phyloP scores from a whole-genome alignment of 2,113 vertebrate species.

The Picathartes gymnocephalus region DNA sequence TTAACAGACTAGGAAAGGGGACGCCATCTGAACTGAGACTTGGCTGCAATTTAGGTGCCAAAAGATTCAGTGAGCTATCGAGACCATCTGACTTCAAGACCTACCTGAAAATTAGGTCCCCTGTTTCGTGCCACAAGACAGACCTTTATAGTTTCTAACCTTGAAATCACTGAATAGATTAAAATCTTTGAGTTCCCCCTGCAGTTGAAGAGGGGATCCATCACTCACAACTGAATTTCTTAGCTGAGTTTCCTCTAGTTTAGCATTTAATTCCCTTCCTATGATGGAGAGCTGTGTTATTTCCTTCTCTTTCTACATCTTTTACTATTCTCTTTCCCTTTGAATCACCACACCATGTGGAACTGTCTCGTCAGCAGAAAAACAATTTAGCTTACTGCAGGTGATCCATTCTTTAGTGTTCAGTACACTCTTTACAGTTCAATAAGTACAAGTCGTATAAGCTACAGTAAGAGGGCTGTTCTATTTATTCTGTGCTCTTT shows the following conservation, averaged over 20 bases:
- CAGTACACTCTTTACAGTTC: background rate
- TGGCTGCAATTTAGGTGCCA: background rate
- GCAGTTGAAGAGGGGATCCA: background rate
- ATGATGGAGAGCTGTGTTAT: background rate
- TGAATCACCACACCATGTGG: background rate
- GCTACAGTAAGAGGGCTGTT: background rate
- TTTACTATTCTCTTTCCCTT: background rate
- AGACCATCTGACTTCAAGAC: background rate
- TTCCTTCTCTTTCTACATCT: background rate
- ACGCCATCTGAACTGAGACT: background rate
- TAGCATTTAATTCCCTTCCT: background rate
- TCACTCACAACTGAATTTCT: background rate
- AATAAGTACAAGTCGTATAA: background rate
- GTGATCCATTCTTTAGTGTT: background rate
- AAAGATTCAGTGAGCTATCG: background rate
- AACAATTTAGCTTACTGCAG: background rate
- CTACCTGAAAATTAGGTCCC: background rate
- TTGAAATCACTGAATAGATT: background rate
- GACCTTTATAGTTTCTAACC: background rate
- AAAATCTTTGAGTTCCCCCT: background rate
- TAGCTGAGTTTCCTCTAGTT: background rate
- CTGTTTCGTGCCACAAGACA: background rate
- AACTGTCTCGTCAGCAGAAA: background rate
- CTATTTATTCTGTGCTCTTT: constrained; percentile 17
- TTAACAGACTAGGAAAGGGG: background rate